Percentiles rank a stretch among this genome's conserved stretches.
These are phyloP conservation scores for Pelvicachromis taeniatus DNA, from an alignment of 2,113 vertebrate genomes.

Conservation along the genomic window DNA sequence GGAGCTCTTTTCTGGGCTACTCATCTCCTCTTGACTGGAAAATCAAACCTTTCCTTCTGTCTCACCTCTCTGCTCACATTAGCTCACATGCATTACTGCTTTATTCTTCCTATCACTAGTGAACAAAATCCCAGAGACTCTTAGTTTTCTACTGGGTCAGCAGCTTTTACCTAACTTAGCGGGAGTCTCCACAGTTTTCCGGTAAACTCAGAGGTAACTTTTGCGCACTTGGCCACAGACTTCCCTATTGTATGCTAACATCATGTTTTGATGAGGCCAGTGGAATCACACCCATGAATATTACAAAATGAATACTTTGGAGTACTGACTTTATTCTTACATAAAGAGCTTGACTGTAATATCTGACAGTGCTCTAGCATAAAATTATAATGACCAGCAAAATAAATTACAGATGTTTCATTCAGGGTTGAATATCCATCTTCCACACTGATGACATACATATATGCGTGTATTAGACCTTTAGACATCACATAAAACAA, in stretches of 20 bases:
- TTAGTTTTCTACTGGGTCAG: neutral
- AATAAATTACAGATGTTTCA: fast-evolving
- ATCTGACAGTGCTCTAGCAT: neutral
- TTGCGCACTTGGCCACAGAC: neutral
- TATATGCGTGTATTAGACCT: neutral
- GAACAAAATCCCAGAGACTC: neutral
- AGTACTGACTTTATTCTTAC: neutral
- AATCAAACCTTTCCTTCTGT: fast-evolving
- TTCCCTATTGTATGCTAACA: fast-evolving
- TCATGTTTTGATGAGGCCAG: neutral
- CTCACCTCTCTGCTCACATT: neutral
- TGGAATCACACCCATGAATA: neutral
- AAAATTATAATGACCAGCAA: neutral
- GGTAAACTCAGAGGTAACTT: neutral
- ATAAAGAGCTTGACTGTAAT: neutral
- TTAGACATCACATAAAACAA: neutral
- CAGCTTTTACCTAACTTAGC: neutral
- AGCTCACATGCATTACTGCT: neutral
- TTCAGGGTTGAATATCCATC: neutral
- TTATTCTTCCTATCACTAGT: neutral
- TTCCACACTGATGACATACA: neutral
- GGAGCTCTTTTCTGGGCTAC: neutral
- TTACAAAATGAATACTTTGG: fast-evolving
- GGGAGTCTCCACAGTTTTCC: neutral
- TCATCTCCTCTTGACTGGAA: neutral